Evolutionary conservation across 2,797 vertebrate species (phyloP), one percentile per base, ranked within the genome.

Genomic region (Phrynocephalus forsythii): DNA sequence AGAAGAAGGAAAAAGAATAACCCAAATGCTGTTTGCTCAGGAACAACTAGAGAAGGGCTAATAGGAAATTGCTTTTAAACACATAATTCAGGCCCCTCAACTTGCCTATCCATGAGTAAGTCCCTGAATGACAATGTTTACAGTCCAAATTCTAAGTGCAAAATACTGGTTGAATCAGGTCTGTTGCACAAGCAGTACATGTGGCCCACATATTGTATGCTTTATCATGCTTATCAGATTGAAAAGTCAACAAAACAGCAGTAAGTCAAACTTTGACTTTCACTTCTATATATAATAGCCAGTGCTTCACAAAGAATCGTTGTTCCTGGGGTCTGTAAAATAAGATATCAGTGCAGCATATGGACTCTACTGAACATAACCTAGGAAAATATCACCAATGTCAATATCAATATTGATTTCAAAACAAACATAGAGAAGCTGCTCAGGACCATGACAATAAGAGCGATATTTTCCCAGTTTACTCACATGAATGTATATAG

Each of bases 1-100:
- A 86, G 73, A 75, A n/a, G 20, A 89, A 50, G 16, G 48, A 33
- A 77, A 44, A 82, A 67, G 26, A 33, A 38, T 11, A 30, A 66
- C n/a, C 30, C 28, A 67, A 28, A 33, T 30, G 24, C n/a, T 7
- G n/a, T 56, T 69, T 50, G 16, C 11, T 28, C 52, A 72, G 50
- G 28, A 44, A 22, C 6, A 63, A 3, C 15, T 60, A 68, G 11
- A 82, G 0, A 9, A 60, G 18, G 22, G 9, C 0, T 67, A 26
- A 26, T 22, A 33, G 66, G 6, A 63, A 30, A 52, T 30, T 0
- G 0, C 44, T 0, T 0, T 67, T 56, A 83, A 79, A 50, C 26
- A 66, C 11, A 16, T 48, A 48, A 48, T 80, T 8, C 69, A 6
- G 48, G 1, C 13, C 67, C 5, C 81, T 50, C 67, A 67, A 80